A percentile compares a stretch with the other conserved stretches of the same genome.
These are phyloP conservation scores for Pseudoatta argentina DNA, from an alignment of 1,140 invertebrate genomes.

Conservation along the genomic window DNA sequence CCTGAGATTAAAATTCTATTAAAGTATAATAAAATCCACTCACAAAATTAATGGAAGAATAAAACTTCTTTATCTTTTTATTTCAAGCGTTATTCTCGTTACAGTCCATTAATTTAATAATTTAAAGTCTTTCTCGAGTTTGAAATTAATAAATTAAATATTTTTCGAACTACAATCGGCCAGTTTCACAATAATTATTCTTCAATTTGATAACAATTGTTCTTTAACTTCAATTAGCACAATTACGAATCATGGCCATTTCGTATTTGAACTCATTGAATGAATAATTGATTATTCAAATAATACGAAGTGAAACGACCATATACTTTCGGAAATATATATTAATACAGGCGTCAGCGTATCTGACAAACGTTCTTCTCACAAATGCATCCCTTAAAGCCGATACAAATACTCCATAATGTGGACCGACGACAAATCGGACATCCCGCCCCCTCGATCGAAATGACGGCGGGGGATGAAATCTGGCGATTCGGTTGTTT, in stretches of 20 bases:
- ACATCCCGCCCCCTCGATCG: slow-evolving; percentile 5
- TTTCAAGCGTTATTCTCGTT: background rate
- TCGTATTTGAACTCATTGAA: background rate
- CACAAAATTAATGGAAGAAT: background rate
- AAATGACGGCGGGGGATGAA: slow-evolving; percentile 1
- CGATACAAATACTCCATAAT: background rate
- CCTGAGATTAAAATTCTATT: slow-evolving; percentile 24
- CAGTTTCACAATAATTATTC: background rate
- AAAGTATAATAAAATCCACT: slow-evolving; percentile 11
- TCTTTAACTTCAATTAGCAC: background rate
- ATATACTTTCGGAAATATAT: background rate
- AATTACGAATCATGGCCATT: background rate
- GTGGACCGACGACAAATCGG: slow-evolving; percentile 45
- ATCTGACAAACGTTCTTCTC: background rate
- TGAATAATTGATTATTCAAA: slow-evolving; percentile 12
- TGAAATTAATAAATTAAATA: slow-evolving; percentile 4
- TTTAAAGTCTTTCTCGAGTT: background rate
- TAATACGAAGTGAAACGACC: background rate
- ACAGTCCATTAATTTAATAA: slow-evolving; percentile 10
- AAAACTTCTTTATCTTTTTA: background rate
- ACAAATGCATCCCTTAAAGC: slow-evolving; percentile 6
- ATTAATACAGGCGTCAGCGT: background rate
- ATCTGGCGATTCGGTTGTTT: slow-evolving; percentile 65
- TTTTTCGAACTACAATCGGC: no score
- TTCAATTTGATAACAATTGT: background rate